Evolutionary conservation across 2,113 vertebrate species (phyloP), one percentile per base, ranked within the genome.

Genomic region (Ia io): DNA sequence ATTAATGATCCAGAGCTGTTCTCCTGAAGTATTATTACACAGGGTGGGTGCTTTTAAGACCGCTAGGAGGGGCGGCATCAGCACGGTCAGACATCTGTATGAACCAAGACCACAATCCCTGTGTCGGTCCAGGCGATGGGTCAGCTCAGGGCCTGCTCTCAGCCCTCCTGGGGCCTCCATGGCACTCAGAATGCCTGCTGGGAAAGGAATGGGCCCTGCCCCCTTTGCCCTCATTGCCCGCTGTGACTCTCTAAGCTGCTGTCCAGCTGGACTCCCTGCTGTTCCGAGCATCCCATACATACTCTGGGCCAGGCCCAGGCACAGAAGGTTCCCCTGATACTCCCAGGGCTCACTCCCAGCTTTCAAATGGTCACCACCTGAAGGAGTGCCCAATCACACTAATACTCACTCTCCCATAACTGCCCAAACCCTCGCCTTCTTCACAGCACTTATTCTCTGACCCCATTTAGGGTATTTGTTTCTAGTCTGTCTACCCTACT

Each of bases 51-150:
- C 30, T 91, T 79, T 69, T 20, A 74, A 67, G n/a, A 53, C n/a
- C 25, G 3, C 22, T 3, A 56, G 4, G 17, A 40, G 25, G 51
- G 8, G 20, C 23, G 40, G 71, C 51, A 73, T 6, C 18, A 32
- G 67, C 25, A 16, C 9, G 3, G 3, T 12, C 35, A 67, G 74
- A 59, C 13, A 20, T n/a, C 25, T 47, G 2, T 40, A 3, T 1
- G 47, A 65, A 30, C 5, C n/a, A 25, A 49, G 83, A 23, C 56
- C 20, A 9, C 5, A 3, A 16, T 30, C 17, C 2, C 2, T 0
- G 47, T 0, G 28, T 37, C 37, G 37, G 37, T 23, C 47, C 40
- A 1, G 42, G 30, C 0, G 0, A 17, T 22, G 69, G 53, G 17
- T 35, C 25, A 6, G 30, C 23, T 35, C 40, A 47, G 53, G 25